Evolutionary conservation across 2,113 vertebrate species (phyloP).

Genomic region (Drymodes brunneopygia): DNA sequence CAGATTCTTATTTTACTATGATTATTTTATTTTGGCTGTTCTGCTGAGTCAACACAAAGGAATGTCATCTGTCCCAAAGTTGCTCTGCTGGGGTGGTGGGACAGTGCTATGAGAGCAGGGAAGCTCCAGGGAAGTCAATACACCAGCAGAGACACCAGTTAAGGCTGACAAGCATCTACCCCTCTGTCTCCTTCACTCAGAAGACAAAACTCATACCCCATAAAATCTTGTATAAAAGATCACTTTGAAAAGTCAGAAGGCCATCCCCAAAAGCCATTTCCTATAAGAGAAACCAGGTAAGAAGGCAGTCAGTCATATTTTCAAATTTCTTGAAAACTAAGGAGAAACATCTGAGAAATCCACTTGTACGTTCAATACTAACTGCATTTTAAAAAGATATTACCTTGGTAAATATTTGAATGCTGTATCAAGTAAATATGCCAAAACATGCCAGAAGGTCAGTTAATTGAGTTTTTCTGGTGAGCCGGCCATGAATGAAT

Average conservation of each 20-base stretch:
- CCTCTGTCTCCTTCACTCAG: background rate
- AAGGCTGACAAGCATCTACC: background rate
- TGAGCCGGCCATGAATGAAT: background rate
- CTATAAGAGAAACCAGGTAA: background rate
- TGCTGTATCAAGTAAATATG: background rate
- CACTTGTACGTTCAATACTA: background rate
- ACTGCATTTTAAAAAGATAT: background rate
- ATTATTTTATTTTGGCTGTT: background rate
- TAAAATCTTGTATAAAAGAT: background rate
- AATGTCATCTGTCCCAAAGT: background rate
- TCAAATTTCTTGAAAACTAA: background rate
- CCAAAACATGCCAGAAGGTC: background rate
- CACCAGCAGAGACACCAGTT: background rate
- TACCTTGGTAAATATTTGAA: background rate
- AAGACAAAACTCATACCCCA: background rate
- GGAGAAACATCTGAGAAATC: background rate
- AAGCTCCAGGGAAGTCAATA: background rate
- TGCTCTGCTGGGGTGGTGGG: background rate
- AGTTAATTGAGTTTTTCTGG: background rate
- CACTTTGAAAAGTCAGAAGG: background rate
- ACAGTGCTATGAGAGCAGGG: background rate
- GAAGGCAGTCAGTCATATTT: background rate
- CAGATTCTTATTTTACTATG: background rate
- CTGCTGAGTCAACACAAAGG: background rate
- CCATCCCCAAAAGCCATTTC: background rate